Base-by-base conservation (phyloP, 2,113 vertebrate genomes). In the Diphyllodes magnificus region DNA sequence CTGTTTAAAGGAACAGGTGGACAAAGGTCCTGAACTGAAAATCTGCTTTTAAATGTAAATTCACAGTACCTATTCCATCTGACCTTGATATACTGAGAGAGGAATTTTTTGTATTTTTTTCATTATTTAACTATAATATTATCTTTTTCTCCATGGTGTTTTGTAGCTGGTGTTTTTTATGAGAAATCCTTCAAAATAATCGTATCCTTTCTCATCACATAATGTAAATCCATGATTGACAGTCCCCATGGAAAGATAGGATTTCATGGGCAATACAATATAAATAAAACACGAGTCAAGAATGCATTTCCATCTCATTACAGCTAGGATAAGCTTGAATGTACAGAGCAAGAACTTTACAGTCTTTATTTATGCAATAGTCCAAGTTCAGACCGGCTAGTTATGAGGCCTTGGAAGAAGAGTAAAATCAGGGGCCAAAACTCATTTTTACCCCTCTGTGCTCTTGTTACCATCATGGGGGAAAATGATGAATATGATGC, bases 261-360 rank as follows among this genome's bases (percentile, higher is more conserved):
- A 65, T 60, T 86, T 91, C 25, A 50, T 1, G 2, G 82, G 15
- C n/a, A 92, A 69, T 79, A 31, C 5, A 76, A 57, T 54, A 61
- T 35, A 92, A 91, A 82, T 35, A 64, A 94, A 95, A 95, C 65
- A 66, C 39, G 60, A 73, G 15, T 94, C 64, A 93, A 69, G 40
- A 88, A 51, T 57, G 23, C 14, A 69, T 92, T 95, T 94, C 63
- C 50, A 71, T 76, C 40, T 86, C 35, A 64, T 91, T 88, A 53
- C 33, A 78, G 8, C 28, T 76, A 35, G 23, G 23, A 73, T 71
- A 61, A 88, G 6, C n/a, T 64, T 70, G 16, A 42, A 64, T 30
- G 6, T 90, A 72, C 27, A 73, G 13, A 84, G 28, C 13, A 83
- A 78, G 37, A 85, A 31, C 6, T 87, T 56, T 45, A 20, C 10